Base-by-base conservation (phyloP, 2,797 vertebrate genomes). In the Rhynchotus rufescens region DNA sequence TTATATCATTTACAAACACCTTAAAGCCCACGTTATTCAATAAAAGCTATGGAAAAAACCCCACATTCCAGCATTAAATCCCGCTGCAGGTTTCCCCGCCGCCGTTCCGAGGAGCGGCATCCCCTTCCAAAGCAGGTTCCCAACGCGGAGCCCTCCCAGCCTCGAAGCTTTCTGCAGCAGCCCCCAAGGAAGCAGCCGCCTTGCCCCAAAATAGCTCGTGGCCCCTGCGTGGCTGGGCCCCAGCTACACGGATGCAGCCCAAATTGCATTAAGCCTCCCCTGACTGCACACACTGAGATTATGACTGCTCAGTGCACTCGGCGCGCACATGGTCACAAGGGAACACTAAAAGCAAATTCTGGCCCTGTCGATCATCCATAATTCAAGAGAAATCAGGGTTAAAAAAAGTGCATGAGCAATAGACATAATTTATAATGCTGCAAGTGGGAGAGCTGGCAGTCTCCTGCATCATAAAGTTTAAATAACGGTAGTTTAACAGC, bases 381-480 rank as follows among this genome's bases (percentile, higher is more conserved):
- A 99, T 99, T 98, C 98, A 99, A 96, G 75, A 97, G 96, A 98
- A 99, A 98, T 96, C 98, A 97, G 98, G 98, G 98, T 99, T 98
- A 98, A 97, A 98, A 97, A 97, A 97, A 99, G 99, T 99, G 98
- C 98, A 98, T 11, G 90, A 95, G 96, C 97, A 94, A 97, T 96
- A 51, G 86, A 97, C 98, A 97, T 98, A 95, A 98, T 98, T 98
- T 98, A 98, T 97, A 95, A 56, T 94, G 94, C 96, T 96, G 96
- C 89, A 59, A 97, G 97, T 54, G 95, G 95, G 96, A 91, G 80
- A 92, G 96, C 77, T 97, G 92, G 96, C 96, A 89, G 97, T 95
- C 98, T 98, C 97, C 88, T 36, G 61, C 97, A 92, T 98, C 98
- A 98, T 98, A 97, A 99, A 98, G 98, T 98, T 99, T 98, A 98